Percentiles rank a stretch among this genome's conserved stretches.
Evolutionary conservation across 2,113 vertebrate species (phyloP).

Genomic region (Cheirogaleus medius): DNA sequence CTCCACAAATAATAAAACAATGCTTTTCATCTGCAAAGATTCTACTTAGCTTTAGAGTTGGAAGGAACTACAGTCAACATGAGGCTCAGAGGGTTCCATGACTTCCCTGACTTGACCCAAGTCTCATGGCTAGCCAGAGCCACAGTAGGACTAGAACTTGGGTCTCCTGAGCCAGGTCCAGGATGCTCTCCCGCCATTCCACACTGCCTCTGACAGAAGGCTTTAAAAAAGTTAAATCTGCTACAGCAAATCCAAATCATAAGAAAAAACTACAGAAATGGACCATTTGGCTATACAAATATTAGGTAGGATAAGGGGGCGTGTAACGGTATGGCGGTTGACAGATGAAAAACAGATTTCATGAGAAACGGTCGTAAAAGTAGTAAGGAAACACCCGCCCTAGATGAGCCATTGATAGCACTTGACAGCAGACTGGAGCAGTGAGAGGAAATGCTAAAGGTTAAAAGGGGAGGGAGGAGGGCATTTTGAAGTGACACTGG

Average conservation of each 20-base stretch:
- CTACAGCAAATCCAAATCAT: not conserved
- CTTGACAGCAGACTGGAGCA: not conserved
- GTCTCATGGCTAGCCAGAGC: not conserved
- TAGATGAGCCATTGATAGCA: slow-evolving; percentile 38
- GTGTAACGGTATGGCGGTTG: not conserved
- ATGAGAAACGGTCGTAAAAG: slow-evolving; percentile 41
- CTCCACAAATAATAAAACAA: not conserved
- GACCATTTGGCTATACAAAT: not conserved
- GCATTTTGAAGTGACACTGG: not conserved
- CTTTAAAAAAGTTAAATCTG: not conserved
- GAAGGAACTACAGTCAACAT: not conserved
- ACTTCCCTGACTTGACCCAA: not conserved
- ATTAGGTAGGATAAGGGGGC: not conserved
- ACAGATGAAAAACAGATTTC: not conserved
- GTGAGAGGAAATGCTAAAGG: slow-evolving; percentile 61
- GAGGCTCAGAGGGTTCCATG: not conserved
- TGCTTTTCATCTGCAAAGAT: not conserved
- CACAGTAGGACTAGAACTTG: not conserved
- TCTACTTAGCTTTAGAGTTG: not conserved
- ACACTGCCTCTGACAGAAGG: not conserved
- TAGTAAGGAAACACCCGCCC: slow-evolving; percentile 23
- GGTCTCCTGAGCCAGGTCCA: not conserved
- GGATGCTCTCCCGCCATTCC: not conserved
- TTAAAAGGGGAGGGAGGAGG: slow-evolving; percentile 43
- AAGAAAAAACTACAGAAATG: not conserved